Evolutionary conservation across 2,113 vertebrate species (phyloP).

Genomic region (Nycticebus coucang): DNA sequence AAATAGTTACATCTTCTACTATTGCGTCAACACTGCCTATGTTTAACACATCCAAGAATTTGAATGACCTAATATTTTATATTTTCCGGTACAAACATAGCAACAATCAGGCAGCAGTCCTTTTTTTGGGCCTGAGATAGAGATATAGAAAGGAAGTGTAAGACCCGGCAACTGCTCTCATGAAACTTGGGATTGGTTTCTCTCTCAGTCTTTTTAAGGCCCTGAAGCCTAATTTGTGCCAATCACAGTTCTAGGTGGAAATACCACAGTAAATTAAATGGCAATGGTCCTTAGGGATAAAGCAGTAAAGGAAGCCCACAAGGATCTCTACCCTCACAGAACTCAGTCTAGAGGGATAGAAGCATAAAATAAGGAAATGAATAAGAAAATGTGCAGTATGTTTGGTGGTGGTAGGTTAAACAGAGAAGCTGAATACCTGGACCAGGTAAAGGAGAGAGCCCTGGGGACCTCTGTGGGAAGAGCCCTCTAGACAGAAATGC

Average conservation of each 20-base stretch:
- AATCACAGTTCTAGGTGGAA: not conserved
- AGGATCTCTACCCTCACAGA: not conserved
- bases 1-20: conserved; percentile 45
- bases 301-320: not conserved
- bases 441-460: not conserved
- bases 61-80: conserved; percentile 29
- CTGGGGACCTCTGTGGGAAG: not conserved
- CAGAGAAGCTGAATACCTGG: not conserved
- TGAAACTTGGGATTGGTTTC: not conserved
- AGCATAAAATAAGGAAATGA: not conserved
- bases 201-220: not conserved
- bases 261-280: not conserved
- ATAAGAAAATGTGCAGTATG: not conserved
- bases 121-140: not conserved
- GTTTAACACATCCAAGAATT: conserved; percentile 15
- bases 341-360: not conserved
- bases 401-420: not conserved
- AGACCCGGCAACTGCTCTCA: not conserved
- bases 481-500: not conserved
- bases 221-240: not conserved
- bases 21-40: not conserved
- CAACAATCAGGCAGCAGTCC: not conserved
- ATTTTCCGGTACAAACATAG: conserved; percentile 31
- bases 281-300: not conserved
- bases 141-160: not conserved